Conservation (phyloP, 2,888 invertebrate genomes). For the Sminthurinus aureus region DNA sequence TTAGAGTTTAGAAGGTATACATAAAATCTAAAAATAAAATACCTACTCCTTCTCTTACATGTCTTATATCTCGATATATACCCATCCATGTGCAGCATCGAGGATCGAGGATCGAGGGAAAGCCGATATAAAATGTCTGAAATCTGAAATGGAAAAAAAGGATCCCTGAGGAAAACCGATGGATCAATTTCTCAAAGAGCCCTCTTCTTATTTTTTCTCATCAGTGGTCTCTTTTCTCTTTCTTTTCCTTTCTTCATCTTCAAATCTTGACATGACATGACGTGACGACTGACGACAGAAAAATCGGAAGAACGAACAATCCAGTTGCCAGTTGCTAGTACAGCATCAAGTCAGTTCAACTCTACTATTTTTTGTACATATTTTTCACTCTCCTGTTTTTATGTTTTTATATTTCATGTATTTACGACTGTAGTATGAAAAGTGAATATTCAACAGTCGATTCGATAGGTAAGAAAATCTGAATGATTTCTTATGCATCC, state of each 20-base stretch:
- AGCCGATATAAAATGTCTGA: neutral
- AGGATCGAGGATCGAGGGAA: neutral
- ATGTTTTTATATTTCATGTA: too few species aligned
- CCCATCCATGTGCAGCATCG: neutral
- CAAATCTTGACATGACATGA: neutral
- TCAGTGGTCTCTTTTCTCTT: neutral
- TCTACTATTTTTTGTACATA: neutral
- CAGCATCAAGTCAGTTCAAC: too few species aligned
- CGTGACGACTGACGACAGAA: neutral
- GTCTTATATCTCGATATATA: neutral
- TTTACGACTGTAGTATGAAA: neutral
- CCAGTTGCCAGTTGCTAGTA: too few species aligned
- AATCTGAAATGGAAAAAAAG: neutral
- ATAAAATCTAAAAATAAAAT: neutral
- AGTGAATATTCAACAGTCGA: neutral
- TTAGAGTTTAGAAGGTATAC: neutral
- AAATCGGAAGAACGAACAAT: too few species aligned
- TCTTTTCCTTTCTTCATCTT: neutral
- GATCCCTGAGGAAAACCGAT: constrained; percentile 5
- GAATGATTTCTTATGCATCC: too few species aligned
- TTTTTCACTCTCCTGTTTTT: too few species aligned
- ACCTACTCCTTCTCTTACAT: neutral
- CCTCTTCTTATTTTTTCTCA: constrained; percentile 5
- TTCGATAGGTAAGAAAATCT: neutral
- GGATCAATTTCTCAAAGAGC: constrained; percentile 18